These are phyloP conservation scores for Cygnus buccinator DNA, from an alignment of 2,113 vertebrate genomes.

Conservation along the genomic window DNA sequence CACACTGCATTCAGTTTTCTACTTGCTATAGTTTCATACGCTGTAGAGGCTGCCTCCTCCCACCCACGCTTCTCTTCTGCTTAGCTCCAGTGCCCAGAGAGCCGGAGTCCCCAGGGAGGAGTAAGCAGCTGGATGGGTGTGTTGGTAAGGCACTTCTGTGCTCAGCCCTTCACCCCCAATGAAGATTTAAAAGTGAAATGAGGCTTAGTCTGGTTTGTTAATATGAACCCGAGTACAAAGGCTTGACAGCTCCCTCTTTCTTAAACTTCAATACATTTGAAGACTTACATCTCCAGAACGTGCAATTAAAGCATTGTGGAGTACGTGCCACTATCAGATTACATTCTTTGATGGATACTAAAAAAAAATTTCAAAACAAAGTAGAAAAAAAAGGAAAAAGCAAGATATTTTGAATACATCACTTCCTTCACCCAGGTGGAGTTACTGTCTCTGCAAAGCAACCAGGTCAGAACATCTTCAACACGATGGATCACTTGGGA, in stretches of 20 bases:
- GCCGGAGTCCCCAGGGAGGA: background rate
- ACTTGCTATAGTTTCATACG: background rate
- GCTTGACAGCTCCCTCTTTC: background rate
- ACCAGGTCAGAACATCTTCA: background rate
- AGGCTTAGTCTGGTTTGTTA: background rate
- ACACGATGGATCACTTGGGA: background rate
- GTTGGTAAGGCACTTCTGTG: background rate
- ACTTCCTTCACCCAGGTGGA: background rate
- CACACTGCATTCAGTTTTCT: background rate
- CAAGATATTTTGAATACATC: background rate
- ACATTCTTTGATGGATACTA: background rate
- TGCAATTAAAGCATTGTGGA: background rate
- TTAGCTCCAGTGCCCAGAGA: background rate
- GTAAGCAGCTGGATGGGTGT: background rate
- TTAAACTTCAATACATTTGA: background rate
- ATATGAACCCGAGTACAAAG: background rate
- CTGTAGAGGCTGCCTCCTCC: background rate
- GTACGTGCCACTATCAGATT: background rate
- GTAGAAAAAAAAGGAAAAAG: background rate
- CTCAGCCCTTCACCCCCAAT: background rate
- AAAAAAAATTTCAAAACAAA: background rate
- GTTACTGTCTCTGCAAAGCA: background rate
- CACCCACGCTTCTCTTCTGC: background rate
- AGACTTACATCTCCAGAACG: background rate
- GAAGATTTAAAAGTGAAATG: background rate